Evolutionary conservation across 2,888 invertebrate species (phyloP).

Genomic region (Drosophila mulleri): DNA sequence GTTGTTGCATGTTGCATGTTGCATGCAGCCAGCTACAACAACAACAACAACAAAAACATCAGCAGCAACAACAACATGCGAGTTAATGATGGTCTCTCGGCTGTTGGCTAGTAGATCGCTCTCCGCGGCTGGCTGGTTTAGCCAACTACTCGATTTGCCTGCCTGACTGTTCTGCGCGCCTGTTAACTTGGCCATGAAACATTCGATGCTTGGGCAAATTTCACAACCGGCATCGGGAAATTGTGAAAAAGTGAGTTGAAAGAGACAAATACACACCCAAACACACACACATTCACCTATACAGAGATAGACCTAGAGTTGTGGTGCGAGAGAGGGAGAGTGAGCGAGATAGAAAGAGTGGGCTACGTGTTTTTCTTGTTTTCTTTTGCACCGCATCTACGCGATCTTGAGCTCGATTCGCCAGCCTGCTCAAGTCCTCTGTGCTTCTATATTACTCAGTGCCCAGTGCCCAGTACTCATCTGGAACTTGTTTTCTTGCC

Average conservation of each 20-base stretch:
- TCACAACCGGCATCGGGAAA: conserved; percentile 77
- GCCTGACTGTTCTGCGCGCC: conserved; percentile 64
- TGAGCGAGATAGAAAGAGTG: not conserved
- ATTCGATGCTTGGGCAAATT: conserved; percentile 72
- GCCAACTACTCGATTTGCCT: conserved; percentile 33
- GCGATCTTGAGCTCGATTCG: conserved; percentile 66
- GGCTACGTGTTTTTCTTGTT: conserved; percentile 78
- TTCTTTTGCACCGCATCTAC: conserved; percentile 69
- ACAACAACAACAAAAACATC: not conserved
- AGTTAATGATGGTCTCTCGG: conserved; percentile 69
- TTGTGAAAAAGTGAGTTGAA: conserved; percentile 77
- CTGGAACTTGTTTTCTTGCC: conserved; percentile 64
- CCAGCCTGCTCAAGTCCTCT: conserved; percentile 18
- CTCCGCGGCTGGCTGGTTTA: conserved; percentile 24
- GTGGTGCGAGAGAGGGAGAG: not conserved
- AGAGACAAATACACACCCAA: conserved; percentile 9
- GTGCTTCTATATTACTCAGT: conserved; percentile 11
- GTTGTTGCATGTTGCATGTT: conserved; percentile 59
- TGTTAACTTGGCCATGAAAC: conserved; percentile 81
- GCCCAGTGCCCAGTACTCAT: conserved; percentile 5
- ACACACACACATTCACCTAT: not conserved
- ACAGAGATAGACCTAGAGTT: conserved; percentile 9
- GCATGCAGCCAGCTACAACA: conserved; percentile 27
- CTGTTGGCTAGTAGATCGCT: conserved; percentile 37
- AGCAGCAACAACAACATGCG: conserved; percentile 46